Evolutionary conservation across 2,888 invertebrate species (phyloP), one percentile per base, ranked within the genome.

Genomic region (Melanchra persicariae): DNA sequence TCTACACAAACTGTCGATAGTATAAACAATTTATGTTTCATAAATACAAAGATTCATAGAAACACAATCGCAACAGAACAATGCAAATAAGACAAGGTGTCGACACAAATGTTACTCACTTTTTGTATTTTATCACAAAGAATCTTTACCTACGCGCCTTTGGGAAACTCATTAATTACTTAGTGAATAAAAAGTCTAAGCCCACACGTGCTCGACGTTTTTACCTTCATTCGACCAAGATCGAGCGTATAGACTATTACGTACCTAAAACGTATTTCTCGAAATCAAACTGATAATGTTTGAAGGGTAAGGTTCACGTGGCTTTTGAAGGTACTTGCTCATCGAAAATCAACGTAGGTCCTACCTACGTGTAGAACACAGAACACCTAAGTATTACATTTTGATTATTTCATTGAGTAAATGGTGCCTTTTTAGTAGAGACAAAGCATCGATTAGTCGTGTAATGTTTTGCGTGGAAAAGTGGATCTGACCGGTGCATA

Each of bases 401-500:
- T 67, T 24, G 30, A 17, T 55, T 22, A 57, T 70, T 70, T 59
- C 22, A 47, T 70, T 30, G 54, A 24, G 45, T 17, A 61, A 61
- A 51, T 54, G 40, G 51, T 61, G 61, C 60, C 51, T 58, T 61
- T 70, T 64, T 43, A 84, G 67, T 60, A 63, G 59, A 72, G 54
- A 77, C 55, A 55, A 64, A 61, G 54, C 37, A 62, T 58, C 45
- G 26, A 60, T 68, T 37, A 60, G 49, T 47, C 45, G 30, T 43
- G 3, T 49, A 52, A 47, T 64, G 66, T 43, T 61, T 62, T 65
- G 49, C 69, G 40, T 66, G 60, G 55, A 73, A 73, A 81, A 73
- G 67, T 70, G 68, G 84, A 61, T 60, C 7, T 22, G 45, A 64
- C 81, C 77, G 70, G 83, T 70, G 37, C n/a, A 24, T 83, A 55